Conservation (phyloP, 2,888 invertebrate genomes). For the Druceiella hillmani region DNA sequence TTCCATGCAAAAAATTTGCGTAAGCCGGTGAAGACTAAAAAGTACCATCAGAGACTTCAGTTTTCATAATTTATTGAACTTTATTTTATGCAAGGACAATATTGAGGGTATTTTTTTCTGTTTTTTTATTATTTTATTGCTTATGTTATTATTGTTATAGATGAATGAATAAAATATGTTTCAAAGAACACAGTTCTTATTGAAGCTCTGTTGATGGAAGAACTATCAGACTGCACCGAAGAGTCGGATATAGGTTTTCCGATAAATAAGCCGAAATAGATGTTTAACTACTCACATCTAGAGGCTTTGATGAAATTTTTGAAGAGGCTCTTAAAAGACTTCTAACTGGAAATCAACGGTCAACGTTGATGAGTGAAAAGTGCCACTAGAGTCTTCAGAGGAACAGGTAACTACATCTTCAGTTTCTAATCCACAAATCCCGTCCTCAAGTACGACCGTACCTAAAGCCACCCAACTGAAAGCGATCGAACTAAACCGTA, state of each 20-base stretch:
- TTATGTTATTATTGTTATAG: no score
- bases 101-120: no score
- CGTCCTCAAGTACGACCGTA: slow-evolving; percentile 20
- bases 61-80: no score
- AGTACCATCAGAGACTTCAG: no score
- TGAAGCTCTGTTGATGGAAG: slow-evolving; percentile 23
- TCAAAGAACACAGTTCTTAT: slow-evolving; percentile 21
- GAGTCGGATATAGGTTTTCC: slow-evolving; percentile 22
- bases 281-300: slow-evolving; percentile 22
- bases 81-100: no score
- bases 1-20: no score
- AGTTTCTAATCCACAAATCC: slow-evolving; percentile 20
- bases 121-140: no score
- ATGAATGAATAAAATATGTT: no score
- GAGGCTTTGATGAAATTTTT: slow-evolving; percentile 23
- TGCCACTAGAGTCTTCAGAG: slow-evolving; percentile 18
- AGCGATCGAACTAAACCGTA: slow-evolving; percentile 22
- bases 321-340: slow-evolving; percentile 19
- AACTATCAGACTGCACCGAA: slow-evolving; percentile 22
- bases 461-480: no score
- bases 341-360: slow-evolving; percentile 20
- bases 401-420: slow-evolving; percentile 23
- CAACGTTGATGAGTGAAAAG: slow-evolving; percentile 18
- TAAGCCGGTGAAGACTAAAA: no score
- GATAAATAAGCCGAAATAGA: slow-evolving; percentile 22